These are phyloP conservation scores for Nesogale talazaci DNA, from an alignment of 2,113 vertebrate species.

Conservation along the genomic window DNA sequence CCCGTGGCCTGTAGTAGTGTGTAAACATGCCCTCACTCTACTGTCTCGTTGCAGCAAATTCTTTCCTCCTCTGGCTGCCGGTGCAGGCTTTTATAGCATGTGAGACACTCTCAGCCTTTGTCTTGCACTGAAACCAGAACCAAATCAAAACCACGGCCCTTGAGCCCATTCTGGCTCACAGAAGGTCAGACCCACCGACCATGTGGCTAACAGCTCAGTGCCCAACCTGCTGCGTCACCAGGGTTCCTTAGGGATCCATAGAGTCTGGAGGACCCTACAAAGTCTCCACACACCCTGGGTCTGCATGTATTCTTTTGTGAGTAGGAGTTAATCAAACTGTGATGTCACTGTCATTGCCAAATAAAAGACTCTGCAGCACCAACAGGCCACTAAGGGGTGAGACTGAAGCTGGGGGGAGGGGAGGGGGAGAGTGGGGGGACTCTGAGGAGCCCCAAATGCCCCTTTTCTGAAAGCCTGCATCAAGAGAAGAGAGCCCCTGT, in stretches of 20 bases:
- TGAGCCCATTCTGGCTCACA: no score
- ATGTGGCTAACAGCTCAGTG: no score
- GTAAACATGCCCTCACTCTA: background rate
- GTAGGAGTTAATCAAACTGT: background rate
- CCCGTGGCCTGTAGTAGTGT: background rate
- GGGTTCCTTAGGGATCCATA: no score
- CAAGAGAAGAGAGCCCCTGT: slow-evolving; percentile 22
- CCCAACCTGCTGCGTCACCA: no score
- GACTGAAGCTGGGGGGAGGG: background rate
- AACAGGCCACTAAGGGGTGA: background rate
- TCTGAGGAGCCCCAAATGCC: background rate
- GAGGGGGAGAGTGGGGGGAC: no score
- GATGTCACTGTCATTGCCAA: background rate
- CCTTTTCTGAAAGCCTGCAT: background rate
- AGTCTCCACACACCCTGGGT: background rate
- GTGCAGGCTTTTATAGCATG: background rate
- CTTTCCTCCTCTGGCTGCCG: background rate
- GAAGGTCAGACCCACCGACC: no score
- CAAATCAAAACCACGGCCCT: no score
- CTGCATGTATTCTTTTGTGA: background rate
- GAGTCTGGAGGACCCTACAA: no score
- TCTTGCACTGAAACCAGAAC: background rate
- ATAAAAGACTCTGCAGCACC: background rate
- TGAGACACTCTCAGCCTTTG: background rate
- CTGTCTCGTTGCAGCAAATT: background rate